A percentile compares a stretch with the other conserved stretches of the same genome.
Evolutionary conservation across 1,140 invertebrate species (phyloP).

Genomic region (Temnothorax nylanderi): DNA sequence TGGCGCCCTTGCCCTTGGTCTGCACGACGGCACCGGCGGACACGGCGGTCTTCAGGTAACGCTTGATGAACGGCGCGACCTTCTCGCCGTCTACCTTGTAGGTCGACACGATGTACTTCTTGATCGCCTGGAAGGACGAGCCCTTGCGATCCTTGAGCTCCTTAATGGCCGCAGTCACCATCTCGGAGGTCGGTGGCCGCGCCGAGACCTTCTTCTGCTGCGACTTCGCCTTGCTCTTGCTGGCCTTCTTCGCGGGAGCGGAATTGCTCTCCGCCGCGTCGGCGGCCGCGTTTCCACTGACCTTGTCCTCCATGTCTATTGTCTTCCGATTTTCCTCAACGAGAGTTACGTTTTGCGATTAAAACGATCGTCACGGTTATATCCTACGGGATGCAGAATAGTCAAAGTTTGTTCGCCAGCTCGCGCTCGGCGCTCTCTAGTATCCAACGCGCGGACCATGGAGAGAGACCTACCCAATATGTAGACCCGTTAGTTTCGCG

Average conservation of each 20-base stretch:
- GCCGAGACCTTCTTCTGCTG: constrained; percentile 13
- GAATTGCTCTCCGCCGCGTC: not conserved
- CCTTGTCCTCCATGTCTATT: constrained; percentile 51
- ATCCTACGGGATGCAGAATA: constrained; percentile 28
- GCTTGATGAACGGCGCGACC: constrained; percentile 48
- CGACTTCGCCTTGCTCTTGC: constrained; percentile 32
- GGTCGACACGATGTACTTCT: constrained; percentile 52
- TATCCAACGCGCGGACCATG: constrained; percentile 34
- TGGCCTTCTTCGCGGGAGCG: constrained; percentile 14
- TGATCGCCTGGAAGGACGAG: constrained; percentile 58
- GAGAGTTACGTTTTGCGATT: too few relatives aligned
- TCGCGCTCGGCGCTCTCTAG: not conserved
- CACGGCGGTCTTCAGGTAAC: constrained; percentile 49
- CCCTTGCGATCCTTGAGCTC: constrained; percentile 50
- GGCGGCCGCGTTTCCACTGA: constrained; percentile 9
- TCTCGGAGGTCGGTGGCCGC: constrained; percentile 44
- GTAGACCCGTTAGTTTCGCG: constrained; percentile 48
- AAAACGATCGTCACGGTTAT: not conserved
- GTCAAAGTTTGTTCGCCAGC: not conserved
- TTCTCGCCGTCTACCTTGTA: constrained; percentile 57
- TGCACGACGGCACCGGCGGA: constrained; percentile 41
- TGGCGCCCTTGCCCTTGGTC: constrained; percentile 58
- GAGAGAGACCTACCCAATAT: constrained; percentile 63
- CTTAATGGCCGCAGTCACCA: constrained; percentile 56
- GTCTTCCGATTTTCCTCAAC: not conserved